Conservation (phyloP, 2,888 invertebrate genomes). For the Aleiodes leptofemur region DNA sequence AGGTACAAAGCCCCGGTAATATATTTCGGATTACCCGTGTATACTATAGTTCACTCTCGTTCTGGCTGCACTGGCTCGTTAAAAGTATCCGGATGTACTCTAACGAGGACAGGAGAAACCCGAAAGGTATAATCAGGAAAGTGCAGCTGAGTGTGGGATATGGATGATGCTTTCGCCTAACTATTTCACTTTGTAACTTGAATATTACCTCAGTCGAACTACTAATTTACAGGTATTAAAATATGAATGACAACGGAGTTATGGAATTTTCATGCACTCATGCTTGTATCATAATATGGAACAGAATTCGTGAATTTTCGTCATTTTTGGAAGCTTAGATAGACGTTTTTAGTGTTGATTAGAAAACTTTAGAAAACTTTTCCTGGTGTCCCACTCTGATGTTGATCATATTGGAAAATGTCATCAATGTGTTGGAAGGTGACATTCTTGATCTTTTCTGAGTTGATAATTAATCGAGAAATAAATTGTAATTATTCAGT, state of each 20-base stretch:
- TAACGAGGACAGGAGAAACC: constrained; percentile 59
- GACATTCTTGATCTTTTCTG: too few relatives aligned
- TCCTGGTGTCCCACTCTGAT: too few relatives aligned
- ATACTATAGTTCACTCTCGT: constrained; percentile 41
- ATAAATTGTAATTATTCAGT: too few relatives aligned
- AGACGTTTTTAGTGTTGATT: too few relatives aligned
- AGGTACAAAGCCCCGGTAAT: constrained; percentile 71
- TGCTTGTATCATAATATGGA: not conserved
- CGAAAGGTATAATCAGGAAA: constrained; percentile 53
- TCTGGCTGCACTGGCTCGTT: constrained; percentile 57
- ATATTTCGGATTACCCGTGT: constrained; percentile 66
- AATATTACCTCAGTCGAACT: constrained; percentile 16
- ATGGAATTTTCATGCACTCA: constrained; percentile 1
- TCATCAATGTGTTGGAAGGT: too few relatives aligned
- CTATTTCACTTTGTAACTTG: constrained; percentile 13
- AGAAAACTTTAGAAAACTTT: too few relatives aligned
- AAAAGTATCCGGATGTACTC: constrained; percentile 63
- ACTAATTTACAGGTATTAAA: constrained; percentile 23
- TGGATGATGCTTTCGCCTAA: constrained; percentile 31
- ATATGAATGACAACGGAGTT: not conserved
- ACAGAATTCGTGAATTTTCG: too few relatives aligned
- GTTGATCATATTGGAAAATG: too few relatives aligned
- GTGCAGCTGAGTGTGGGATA: constrained; percentile 46
- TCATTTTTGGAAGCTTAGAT: too few relatives aligned
- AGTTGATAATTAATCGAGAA: too few relatives aligned